Base-by-base conservation (phyloP, 2,113 vertebrate species). In the Apus apus region DNA sequence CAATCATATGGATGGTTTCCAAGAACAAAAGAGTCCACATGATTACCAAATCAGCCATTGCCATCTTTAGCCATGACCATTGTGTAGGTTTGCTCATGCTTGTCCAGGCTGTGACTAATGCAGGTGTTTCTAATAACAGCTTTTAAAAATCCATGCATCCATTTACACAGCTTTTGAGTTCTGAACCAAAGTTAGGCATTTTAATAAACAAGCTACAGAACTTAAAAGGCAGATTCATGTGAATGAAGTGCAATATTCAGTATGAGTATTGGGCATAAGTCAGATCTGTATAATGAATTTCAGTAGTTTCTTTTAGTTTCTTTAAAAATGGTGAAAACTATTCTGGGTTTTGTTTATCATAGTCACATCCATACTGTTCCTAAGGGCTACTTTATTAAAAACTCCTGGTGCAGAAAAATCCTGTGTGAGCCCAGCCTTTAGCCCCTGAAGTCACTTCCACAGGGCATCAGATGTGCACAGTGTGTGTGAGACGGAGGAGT, bases 21-120 rank as follows among this genome's bases (percentile, higher is more conserved):
- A 95, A 66, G 76, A 83, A 43, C 23, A 73, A 38, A 38, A 57
- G 50, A 78, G n/a, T 72, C 40, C 14, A 14, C 8, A 4, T 0
- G 5, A 76, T 66, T 50, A 34, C 40, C 51, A 51, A 73, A 85
- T 91, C 84, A 91, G 53, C 36, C 50, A 21, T 10, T 79, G 58
- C 77, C 77, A 77, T 62, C 71, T 87, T 54, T 40, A 58, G 81
- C 66, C 15, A 2, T 7, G 27, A 6, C 58, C 60, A 85, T n/a
- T 95, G 70, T 85, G 40, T 85, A 26, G 54, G 40, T 46, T 71
- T 74, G 74, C 78, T 91, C 87, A 12, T 50, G 71, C 81, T 68
- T 93, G 51, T 76, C 91, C 58, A 83, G 61, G 30, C 67, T 72
- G n/a, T 53, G 71, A 71, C 32, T 67, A 56, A n/a, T 29, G 51